Percentiles rank a stretch among this genome's conserved stretches.
phyloP scores from a whole-genome alignment of 2,888 invertebrate species.

The Eristalis arbustorum region DNA sequence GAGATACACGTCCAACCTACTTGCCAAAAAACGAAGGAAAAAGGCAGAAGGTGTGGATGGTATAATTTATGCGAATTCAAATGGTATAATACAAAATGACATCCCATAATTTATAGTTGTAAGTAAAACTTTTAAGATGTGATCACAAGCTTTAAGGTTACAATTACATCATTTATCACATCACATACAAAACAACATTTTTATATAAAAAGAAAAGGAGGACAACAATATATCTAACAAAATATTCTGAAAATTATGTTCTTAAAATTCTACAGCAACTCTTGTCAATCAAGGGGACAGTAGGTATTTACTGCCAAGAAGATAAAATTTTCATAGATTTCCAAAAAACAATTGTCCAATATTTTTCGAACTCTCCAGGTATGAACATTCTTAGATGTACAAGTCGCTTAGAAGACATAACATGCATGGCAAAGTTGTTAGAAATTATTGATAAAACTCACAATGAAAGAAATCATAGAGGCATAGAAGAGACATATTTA shows the following conservation, averaged over 20 bases:
- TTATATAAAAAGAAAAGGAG: slow-evolving; percentile 7
- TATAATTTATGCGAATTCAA: too few species aligned
- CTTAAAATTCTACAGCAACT: slow-evolving; percentile 3
- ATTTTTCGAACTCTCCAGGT: slow-evolving; percentile 7
- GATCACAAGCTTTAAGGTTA: too few species aligned
- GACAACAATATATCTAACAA: background rate
- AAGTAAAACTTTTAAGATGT: too few species aligned
- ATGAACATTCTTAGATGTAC: slow-evolving; percentile 19
- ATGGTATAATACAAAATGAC: too few species aligned
- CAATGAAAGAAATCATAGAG: slow-evolving; percentile 19
- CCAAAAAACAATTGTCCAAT: background rate
- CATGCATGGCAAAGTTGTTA: background rate
- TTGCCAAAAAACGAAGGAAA: too few species aligned
- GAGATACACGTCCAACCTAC: too few species aligned
- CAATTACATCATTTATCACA: too few species aligned
- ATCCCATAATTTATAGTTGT: too few species aligned
- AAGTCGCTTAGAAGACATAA: background rate
- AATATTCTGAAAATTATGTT: slow-evolving; percentile 9
- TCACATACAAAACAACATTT: slow-evolving; percentile 3
- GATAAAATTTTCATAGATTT: slow-evolving; percentile 1
- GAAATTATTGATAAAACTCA: slow-evolving; percentile 30
- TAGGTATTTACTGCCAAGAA: slow-evolving; percentile 14
- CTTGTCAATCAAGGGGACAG: slow-evolving; percentile 16
- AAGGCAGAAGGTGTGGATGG: too few species aligned
- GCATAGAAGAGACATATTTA: slow-evolving; percentile 17